Conservation (phyloP, 1,140 invertebrate species). For the Lordiphosa collinella region DNA sequence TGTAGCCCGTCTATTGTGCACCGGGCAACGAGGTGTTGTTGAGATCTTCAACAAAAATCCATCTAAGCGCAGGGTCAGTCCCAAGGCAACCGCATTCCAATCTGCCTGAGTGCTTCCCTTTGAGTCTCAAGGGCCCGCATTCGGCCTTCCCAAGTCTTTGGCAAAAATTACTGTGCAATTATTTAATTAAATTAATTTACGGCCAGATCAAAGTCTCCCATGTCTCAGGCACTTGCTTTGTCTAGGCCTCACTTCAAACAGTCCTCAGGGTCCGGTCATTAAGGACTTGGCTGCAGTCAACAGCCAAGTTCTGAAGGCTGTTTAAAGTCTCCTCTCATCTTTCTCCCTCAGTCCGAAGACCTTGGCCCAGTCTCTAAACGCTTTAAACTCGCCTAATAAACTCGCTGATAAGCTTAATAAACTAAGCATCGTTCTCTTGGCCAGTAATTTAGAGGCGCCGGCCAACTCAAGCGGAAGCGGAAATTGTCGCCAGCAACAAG, state of each 20-base stretch:
- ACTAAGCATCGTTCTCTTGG: slow-evolving; percentile 31
- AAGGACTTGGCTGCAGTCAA: neutral
- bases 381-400: slow-evolving; percentile 51
- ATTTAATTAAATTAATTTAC: slow-evolving; percentile 53
- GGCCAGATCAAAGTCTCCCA: slow-evolving; percentile 23
- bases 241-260: slow-evolving; percentile 23
- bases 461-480: slow-evolving; percentile 57
- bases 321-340: neutral
- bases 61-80: slow-evolving; percentile 9
- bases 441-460: slow-evolving; percentile 38
- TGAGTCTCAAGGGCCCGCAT: slow-evolving; percentile 12
- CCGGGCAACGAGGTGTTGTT: slow-evolving; percentile 31
- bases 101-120: slow-evolving; percentile 38
- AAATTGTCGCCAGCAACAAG: slow-evolving; percentile 56
- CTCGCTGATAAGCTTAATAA: slow-evolving; percentile 57
- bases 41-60: slow-evolving; percentile 16
- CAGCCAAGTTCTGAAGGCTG: slow-evolving; percentile 2
- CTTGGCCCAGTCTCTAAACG: slow-evolving; percentile 29
- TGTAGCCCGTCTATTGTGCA: neutral
- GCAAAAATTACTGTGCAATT: slow-evolving; percentile 30
- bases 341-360: neutral
- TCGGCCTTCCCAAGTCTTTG: neutral
- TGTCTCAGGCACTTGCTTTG: neutral
- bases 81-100: slow-evolving; percentile 34
- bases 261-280: no score